These are phyloP conservation scores for Musca vetustissima DNA, from an alignment of 1,140 invertebrate genomes.

Conservation along the genomic window DNA sequence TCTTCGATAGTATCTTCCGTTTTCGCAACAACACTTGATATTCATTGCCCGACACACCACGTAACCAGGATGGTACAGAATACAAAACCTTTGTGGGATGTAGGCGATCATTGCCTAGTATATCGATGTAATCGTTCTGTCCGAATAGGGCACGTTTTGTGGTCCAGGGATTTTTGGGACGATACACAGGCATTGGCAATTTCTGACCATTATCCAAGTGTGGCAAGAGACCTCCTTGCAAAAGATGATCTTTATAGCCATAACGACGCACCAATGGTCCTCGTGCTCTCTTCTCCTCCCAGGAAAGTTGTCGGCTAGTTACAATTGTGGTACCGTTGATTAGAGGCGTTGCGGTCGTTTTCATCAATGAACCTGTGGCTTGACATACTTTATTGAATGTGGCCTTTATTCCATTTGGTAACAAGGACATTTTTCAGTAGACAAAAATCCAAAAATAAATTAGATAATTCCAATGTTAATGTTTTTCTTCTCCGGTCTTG, in stretches of 20 bases:
- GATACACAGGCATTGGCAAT: conserved; percentile 66
- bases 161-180: conserved; percentile 73
- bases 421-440: conserved; percentile 8
- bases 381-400: not conserved
- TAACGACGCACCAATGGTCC: conserved; percentile 65
- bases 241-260: conserved; percentile 71
- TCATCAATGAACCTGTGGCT: not conserved
- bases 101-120: conserved; percentile 78
- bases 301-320: conserved; percentile 62
- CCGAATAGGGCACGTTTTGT: conserved; percentile 81
- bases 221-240: conserved; percentile 69
- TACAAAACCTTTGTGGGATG: conserved; percentile 83
- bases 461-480: conserved; percentile 13
- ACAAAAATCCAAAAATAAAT: not conserved
- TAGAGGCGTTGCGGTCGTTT: not conserved
- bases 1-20: conserved; percentile 64
- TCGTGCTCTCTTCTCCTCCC: conserved; percentile 66
- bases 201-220: conserved; percentile 58
- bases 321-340: not conserved
- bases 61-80: conserved; percentile 81
- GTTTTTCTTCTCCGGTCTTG: not conserved
- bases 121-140: conserved; percentile 97
- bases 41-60: conserved; percentile 86
- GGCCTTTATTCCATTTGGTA: conserved; percentile 11
- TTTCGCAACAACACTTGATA: conserved; percentile 76